A percentile compares a stretch with the other conserved stretches of the same genome.
These are phyloP conservation scores for Camarhynchus parvulus DNA, from an alignment of 2,113 vertebrate species.

Conservation along the genomic window DNA sequence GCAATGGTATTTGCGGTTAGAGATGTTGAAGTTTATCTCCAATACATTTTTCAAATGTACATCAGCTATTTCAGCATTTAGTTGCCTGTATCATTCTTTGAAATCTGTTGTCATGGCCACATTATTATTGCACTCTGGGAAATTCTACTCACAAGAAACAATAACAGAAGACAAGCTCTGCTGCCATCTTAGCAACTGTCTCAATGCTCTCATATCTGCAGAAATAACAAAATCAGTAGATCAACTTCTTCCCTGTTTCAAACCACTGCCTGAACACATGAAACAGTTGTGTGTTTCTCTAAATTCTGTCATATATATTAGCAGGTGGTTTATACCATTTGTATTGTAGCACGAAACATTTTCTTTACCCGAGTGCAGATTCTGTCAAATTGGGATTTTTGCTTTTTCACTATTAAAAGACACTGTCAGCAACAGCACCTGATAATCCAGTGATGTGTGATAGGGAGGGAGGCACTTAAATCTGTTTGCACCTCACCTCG, in stretches of 20 bases:
- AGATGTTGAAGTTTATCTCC: neutral
- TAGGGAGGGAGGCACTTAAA: neutral
- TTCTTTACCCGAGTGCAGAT: neutral
- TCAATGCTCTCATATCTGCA: neutral
- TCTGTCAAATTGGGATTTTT: neutral
- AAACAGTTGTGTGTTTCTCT: neutral
- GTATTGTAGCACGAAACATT: neutral
- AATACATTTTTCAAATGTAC: neutral
- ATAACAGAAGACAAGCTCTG: neutral
- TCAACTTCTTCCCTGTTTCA: neutral
- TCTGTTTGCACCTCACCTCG: slow-evolving; percentile 40
- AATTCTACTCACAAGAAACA: neutral
- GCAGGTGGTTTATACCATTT: neutral
- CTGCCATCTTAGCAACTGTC: neutral
- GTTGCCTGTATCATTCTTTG: neutral
- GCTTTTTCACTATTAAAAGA: neutral
- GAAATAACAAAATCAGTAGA: neutral
- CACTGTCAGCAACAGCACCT: neutral
- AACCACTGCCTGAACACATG: neutral
- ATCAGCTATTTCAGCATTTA: neutral
- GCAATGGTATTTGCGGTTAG: neutral
- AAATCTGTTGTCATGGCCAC: neutral
- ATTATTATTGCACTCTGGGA: neutral
- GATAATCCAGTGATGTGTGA: neutral
- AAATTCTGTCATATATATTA: neutral